phyloP scores from a whole-genome alignment of 2,113 vertebrate species.

The Gallinago paraguaiae region DNA sequence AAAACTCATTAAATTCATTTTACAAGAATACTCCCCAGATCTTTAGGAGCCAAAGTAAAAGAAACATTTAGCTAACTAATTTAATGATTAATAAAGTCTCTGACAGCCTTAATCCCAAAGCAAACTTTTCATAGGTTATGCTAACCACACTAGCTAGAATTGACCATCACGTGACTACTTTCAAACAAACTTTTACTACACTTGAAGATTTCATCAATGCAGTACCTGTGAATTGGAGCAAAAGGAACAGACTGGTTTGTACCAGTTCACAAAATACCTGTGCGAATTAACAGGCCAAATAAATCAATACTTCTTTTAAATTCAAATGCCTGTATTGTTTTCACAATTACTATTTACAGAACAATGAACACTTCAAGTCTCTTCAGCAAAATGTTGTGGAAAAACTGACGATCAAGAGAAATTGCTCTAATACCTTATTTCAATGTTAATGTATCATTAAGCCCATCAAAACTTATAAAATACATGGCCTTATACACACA shows the following conservation, averaged over 20 bases:
- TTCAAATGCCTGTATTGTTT: neutral
- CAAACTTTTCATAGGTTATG: neutral
- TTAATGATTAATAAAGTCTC: neutral
- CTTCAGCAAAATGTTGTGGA: neutral
- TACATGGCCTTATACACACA: neutral
- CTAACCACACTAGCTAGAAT: neutral
- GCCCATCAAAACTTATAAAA: neutral
- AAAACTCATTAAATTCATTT: neutral
- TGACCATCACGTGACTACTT: neutral
- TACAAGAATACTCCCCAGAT: neutral
- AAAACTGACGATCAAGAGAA: neutral
- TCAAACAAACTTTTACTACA: neutral
- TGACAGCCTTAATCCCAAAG: neutral
- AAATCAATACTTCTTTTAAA: neutral
- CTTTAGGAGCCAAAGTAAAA: neutral
- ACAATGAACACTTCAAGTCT: neutral
- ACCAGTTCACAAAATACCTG: neutral
- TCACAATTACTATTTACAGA: neutral
- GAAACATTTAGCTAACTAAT: neutral
- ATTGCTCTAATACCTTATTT: neutral
- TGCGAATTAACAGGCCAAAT: neutral
- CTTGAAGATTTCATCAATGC: neutral
- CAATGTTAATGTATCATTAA: neutral
- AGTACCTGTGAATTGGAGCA: neutral
- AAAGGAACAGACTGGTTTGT: neutral